Base-by-base conservation (phyloP, 2,113 vertebrate species). In the Cheirogaleus medius region DNA sequence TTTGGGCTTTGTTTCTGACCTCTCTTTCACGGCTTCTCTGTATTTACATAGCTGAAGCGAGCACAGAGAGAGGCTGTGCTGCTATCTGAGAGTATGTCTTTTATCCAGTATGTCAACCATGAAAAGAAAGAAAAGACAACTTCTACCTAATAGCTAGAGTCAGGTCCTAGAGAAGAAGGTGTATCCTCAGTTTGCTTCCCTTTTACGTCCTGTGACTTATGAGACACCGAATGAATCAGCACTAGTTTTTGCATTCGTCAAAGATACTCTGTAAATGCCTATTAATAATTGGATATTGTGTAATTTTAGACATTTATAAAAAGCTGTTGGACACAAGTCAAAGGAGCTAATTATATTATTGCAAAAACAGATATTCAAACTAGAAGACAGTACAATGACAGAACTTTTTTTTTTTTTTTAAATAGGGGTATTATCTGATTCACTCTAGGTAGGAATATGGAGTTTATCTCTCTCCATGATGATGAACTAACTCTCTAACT, bases 11-110 rank as follows among this genome's bases (percentile, higher is more conserved):
- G 56, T 89, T 96, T 94, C 91, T 91, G 73, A 91, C 85, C 49
- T 87, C 0, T 0, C 42, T 94, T 83, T 82, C 93, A 69, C 25
- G 47, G 63, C 6, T 9, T 83, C 74, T 93, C 64, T 64, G 6
- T 92, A 96, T 95, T 96, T 97, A 95, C 87, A 82, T 82, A 93
- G 80, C 25, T 87, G 76, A 93, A 77, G 44, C 60, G 32, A 94
- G 47, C 32, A 39, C 37, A 49, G 37, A 92, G 6, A 10, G 25
- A 87, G 25, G 18, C 34, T 89, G 9, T 68, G 29, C 49, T 90
- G 44, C 49, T 90, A 39, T 90, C 87, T 84, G 87, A 89, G 47
- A 81, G n/a, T 18, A 68, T 90, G 91, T 87, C n/a, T 80, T 88
- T 96, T 71, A 84, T 47, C 6, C 32, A 68, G 17, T 69, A 25